phyloP scores from a whole-genome alignment of 2,888 invertebrate genomes.

The Pheosia gnoma region DNA sequence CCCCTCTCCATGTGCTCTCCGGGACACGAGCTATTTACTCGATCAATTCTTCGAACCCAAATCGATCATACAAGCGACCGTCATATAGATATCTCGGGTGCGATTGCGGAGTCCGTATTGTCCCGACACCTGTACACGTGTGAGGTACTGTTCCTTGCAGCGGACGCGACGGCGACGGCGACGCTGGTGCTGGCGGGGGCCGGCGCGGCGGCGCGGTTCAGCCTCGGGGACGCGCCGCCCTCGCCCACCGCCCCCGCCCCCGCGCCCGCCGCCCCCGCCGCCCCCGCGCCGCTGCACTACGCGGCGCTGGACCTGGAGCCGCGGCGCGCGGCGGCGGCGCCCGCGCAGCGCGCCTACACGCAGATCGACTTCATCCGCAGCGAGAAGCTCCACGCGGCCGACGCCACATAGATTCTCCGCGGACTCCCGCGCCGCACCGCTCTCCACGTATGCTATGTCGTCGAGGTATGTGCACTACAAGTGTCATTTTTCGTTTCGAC shows the following conservation, averaged over 20 bases:
- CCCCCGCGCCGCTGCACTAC: slow-evolving; percentile 62
- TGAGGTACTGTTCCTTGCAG: slow-evolving; percentile 2
- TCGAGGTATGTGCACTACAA: neutral
- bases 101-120: too few relatives aligned
- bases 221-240: slow-evolving; percentile 26
- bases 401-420: slow-evolving; percentile 40
- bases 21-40: too few relatives aligned
- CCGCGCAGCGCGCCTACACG: slow-evolving; percentile 87
- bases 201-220: slow-evolving; percentile 45
- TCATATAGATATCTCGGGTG: too few relatives aligned
- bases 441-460: neutral
- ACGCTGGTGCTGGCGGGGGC: slow-evolving; percentile 41
- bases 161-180: slow-evolving; percentile 26
- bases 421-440: slow-evolving; percentile 5
- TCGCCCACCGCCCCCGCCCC: slow-evolving; percentile 11
- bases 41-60: too few relatives aligned
- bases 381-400: slow-evolving; percentile 66
- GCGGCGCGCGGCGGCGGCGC: slow-evolving; percentile 59
- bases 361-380: slow-evolving; percentile 91
- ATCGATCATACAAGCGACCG: too few relatives aligned
- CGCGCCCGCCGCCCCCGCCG: slow-evolving; percentile 15
- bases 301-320: slow-evolving; percentile 76
- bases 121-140: neutral
- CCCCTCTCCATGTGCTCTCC: too few relatives aligned
- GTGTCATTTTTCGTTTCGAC: neutral